Base-by-base conservation (phyloP, 2,113 vertebrate species). In the Chrysemys picta region DNA sequence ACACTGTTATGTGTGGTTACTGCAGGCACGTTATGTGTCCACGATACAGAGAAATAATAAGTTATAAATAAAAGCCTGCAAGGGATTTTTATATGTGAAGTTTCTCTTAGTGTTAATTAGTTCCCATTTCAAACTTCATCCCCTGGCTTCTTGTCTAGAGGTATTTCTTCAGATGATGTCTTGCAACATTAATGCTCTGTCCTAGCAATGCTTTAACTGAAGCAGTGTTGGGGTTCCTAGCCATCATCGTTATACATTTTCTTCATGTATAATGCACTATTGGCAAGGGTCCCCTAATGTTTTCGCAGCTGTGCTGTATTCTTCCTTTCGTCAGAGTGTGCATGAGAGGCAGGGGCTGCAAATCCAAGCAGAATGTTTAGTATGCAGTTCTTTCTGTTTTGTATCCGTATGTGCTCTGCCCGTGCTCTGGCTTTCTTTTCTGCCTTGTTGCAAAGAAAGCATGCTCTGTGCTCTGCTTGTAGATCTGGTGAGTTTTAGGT, bases 71-170 rank as follows among this genome's bases (percentile, higher is more conserved):
- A 83, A 42, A 88, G 50, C 88, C 86, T 84, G 19, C 78, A 62
- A 92, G 22, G 78, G 87, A 89, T 80, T 88, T 95, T 87, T 96
- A n/a, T 75, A 87, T 90, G 54, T 79, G 87, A 95, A 84, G 50
- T 85, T 83, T 54, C 52, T 27, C 42, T 88, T 88, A 89, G 84
- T 81, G 65, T 92, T 97, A 95, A 97, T 97, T 96, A 95, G 94
- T 81, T 97, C 76, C 53, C 86, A 54, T 96, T 95, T 95, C 91
- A 95, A 72, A 56, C 56, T 90, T 54, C 96, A 95, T 96, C 83
- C 69, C 85, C 81, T 35, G 89, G 82, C 25, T 91, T 29, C 93
- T 87, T 93, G 82, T 97, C 96, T 96, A 87, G 57, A 87, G 91
- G 90, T 82, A 94, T 92, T 95, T 97, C 87, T 85, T 95, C 94